Conservation (phyloP, 2,888 invertebrate genomes). For the Agrilus biguttatus region DNA sequence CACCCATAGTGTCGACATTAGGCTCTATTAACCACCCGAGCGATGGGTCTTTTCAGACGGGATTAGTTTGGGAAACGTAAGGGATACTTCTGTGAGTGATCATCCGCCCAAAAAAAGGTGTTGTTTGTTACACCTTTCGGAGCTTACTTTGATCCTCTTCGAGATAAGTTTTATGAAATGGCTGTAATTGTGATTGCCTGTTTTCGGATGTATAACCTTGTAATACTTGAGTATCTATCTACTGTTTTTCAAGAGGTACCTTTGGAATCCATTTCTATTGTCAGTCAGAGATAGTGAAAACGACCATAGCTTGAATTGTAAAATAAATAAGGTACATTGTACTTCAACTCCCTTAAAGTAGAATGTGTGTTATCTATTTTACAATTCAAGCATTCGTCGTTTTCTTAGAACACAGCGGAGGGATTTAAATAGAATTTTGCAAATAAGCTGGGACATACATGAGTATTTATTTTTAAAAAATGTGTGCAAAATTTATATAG, state of each 20-base stretch:
- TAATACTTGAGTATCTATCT: background rate
- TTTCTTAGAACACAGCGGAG: too few species aligned
- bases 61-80: constrained; percentile 15
- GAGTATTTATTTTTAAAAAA: too few species aligned
- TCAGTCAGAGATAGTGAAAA: too few species aligned
- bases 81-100: constrained; percentile 15
- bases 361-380: too few species aligned
- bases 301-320: too few species aligned
- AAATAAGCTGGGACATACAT: too few species aligned
- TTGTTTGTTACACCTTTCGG: constrained; percentile 17
- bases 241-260: constrained; percentile 3
- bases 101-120: constrained; percentile 12
- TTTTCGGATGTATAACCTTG: constrained; percentile 1
- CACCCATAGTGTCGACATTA: constrained; percentile 26
- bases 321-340: too few species aligned
- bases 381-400: too few species aligned
- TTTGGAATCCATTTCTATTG: constrained; percentile 3
- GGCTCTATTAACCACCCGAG: constrained; percentile 24
- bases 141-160: constrained; percentile 11
- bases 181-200: constrained; percentile 9
- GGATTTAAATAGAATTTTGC: too few species aligned
- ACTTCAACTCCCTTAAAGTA: too few species aligned
- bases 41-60: constrained; percentile 19
- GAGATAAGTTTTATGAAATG: constrained; percentile 13
- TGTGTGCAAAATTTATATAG: too few species aligned